A percentile compares a stretch with the other conserved stretches of the same genome.
These are phyloP conservation scores for Bubo scandiacus DNA, from an alignment of 2,113 vertebrate species.

Conservation along the genomic window DNA sequence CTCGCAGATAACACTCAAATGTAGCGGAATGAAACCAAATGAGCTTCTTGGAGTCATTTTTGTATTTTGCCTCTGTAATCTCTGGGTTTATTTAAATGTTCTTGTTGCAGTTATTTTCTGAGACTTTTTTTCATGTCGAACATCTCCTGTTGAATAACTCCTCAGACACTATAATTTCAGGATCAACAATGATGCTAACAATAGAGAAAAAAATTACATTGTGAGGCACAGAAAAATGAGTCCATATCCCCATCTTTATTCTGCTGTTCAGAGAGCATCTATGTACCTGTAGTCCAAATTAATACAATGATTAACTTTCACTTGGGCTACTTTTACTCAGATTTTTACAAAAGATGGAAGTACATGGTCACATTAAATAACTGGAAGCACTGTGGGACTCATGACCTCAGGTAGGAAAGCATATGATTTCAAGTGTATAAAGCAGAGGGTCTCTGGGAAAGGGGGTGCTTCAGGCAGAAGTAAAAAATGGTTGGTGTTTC, in stretches of 20 bases:
- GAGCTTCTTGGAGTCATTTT: background rate
- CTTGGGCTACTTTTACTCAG: slow-evolving; percentile 29
- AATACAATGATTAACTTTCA: slow-evolving; percentile 34
- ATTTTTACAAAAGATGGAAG: background rate
- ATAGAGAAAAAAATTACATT: slow-evolving; percentile 58
- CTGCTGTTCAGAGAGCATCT: slow-evolving; percentile 28
- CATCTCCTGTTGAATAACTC: slow-evolving; percentile 38
- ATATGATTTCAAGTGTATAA: background rate
- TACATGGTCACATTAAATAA: background rate
- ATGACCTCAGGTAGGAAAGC: background rate
- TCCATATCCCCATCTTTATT: slow-evolving; percentile 46
- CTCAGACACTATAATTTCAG: slow-evolving; percentile 72
- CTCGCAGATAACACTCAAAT: background rate
- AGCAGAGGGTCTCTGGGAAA: background rate
- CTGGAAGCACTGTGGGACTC: background rate
- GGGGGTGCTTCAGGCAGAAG: background rate
- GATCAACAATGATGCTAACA: slow-evolving; percentile 63
- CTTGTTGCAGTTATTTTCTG: slow-evolving; percentile 30
- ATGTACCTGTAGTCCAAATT: slow-evolving; percentile 48
- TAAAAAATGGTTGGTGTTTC: background rate
- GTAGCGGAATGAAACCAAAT: background rate
- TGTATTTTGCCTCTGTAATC: slow-evolving; percentile 7
- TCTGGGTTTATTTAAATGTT: slow-evolving; percentile 55
- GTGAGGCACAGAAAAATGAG: slow-evolving; percentile 49
- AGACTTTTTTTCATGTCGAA: slow-evolving; percentile 43